Conservation (phyloP, 2,888 invertebrate species). For the Chloroclystis v-ata region DNA sequence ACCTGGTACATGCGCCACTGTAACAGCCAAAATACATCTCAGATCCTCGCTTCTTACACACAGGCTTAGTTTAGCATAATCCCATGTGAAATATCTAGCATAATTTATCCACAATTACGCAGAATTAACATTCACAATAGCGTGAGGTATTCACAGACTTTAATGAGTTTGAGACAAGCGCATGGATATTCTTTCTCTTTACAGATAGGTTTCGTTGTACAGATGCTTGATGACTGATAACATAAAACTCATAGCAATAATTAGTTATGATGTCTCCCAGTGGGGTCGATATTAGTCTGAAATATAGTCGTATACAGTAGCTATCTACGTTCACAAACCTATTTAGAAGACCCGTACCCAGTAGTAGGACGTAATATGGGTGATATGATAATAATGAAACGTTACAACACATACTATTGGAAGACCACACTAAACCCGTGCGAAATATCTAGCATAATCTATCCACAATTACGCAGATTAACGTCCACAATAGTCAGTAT, state of each 20-base stretch:
- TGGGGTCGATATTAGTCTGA: conserved; percentile 48
- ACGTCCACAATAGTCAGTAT: conserved; percentile 23
- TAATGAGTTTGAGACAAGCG: conserved; percentile 51
- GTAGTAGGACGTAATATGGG: too few species aligned
- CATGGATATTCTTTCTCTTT: conserved; percentile 63
- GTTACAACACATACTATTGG: too few species aligned
- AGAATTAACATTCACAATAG: conserved; percentile 13
- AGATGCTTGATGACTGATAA: conserved; percentile 45
- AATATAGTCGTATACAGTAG: conserved; percentile 1
- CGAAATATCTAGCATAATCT: neutral
- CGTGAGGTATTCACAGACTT: conserved; percentile 31
- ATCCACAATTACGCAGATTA: conserved; percentile 1
- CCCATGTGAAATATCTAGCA: neutral
- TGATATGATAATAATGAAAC: too few species aligned
- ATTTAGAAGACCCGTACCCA: too few species aligned
- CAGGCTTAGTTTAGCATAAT: neutral
- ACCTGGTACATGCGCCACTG: too few species aligned
- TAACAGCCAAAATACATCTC: too few species aligned
- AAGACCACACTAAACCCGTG: neutral
- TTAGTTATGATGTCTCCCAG: conserved; percentile 59
- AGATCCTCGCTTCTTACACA: too few species aligned
- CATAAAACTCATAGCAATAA: too few species aligned
- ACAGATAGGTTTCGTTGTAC: conserved; percentile 57
- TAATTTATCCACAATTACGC: neutral
- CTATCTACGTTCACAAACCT: too few species aligned